Evolutionary conservation across 1,140 invertebrate species (phyloP), one percentile per base, ranked within the genome.

Genomic region (Sarcophaga peregrina): DNA sequence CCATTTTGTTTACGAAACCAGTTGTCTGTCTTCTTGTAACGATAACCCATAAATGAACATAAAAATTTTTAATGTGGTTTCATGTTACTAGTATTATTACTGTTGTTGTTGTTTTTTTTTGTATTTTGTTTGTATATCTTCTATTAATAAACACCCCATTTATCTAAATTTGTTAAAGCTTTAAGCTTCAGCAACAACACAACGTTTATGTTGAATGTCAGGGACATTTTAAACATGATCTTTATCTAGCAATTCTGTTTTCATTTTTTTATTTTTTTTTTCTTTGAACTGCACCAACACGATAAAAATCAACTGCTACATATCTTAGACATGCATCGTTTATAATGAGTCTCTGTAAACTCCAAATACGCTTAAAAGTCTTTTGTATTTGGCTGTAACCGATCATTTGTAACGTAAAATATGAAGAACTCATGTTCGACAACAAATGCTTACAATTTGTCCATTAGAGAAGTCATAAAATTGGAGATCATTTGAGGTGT

Each of bases 151-250:
- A 9, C 62, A 68, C 17, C 17, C 54, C 62, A 68, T 68, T 68
- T 68, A 68, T 68, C 62, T 68, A 68, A 68, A 20, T 68, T n/a
- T 68, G 62, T 20, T 68, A 20, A n/a, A 68, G 15, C 8, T 68
- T 68, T 9, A 68, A 9, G 20, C 62, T 68, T 58, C 54, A 37
- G 25, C 25, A 58, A 15, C 62, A 25, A 68, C 62, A 15, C 62
- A 25, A 68, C 62, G 20, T 68, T 68, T 68, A 68, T 68, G 62
- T 20, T 68, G 62, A 68, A 68, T 68, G 62, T 68, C 62, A 68
- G 62, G 62, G 62, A 68, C 62, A 68, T 68, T 68, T 68, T 20
- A 4, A 68, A 68, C 62, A 68, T 20, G 62, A 68, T 68, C 62
- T 20, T n/a, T 20, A 68, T 68, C 62, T 58, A 13, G 25, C 25